Percentiles rank a stretch among this genome's conserved stretches.
Conservation (phyloP, 2,113 vertebrate genomes). For the Clupea harengus region DNA sequence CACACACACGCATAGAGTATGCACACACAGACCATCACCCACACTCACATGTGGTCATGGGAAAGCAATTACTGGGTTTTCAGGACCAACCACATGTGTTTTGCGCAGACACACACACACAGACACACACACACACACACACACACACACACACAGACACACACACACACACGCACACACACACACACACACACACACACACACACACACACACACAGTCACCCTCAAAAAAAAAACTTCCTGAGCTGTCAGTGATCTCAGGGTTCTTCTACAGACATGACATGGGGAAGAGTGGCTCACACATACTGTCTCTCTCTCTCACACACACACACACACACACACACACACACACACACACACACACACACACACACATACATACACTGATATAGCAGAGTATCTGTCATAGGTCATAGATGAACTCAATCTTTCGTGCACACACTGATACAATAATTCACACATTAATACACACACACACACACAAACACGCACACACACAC, state of each 20-base stretch:
- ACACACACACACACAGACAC: too few relatives aligned
- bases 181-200: not conserved
- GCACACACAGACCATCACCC: too few relatives aligned
- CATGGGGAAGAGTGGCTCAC: too few relatives aligned
- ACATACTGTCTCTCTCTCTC: too few relatives aligned
- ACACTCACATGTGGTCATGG: not conserved
- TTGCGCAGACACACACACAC: too few relatives aligned
- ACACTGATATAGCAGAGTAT: not conserved
- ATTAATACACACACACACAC: not conserved
- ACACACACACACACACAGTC: too few relatives aligned
- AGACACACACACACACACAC: not conserved
- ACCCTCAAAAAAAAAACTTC: too few relatives aligned
- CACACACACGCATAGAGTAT: too few relatives aligned
- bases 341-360: not conserved
- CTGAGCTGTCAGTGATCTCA: too few relatives aligned
- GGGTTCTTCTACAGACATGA: too few relatives aligned
- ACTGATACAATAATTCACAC: not conserved
- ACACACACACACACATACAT: not conserved
- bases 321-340: not conserved
- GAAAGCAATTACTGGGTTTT: not conserved
- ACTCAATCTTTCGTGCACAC: not conserved
- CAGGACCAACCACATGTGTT: too few relatives aligned
- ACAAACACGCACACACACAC: constrained; percentile 5
- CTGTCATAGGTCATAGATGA: not conserved
- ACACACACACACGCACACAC: too few relatives aligned